Base-by-base conservation (phyloP, 2,797 vertebrate species). In the Bovichtus variegatus region DNA sequence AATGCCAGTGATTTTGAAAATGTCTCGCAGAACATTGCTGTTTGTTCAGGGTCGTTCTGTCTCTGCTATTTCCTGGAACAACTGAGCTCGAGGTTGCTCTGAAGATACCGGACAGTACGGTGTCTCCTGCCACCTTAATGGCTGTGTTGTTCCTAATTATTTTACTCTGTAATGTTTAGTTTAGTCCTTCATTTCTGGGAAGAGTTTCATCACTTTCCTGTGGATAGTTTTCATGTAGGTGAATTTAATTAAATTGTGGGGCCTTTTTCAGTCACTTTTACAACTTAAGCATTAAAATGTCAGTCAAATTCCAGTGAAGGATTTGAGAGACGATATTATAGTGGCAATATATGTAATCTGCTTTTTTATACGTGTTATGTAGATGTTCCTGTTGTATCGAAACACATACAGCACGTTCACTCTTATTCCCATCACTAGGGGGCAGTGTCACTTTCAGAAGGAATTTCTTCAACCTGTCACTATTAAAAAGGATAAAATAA, bases 361-460 rank as follows among this genome's bases (percentile, higher is more conserved):
- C 25, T 51, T 11, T 34, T 59, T 60, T 38, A 11, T 54, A 23
- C 53, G 9, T 66, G 27, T 25, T 38, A 1, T 54, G 0, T 59
- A 34, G 13, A 77, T 43, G 6, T 9, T n/a, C 29, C n/a, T 59
- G 7, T 46, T 50, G 0, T 36, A 36, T 41, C 57, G 44, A 9
- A 60, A 8, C 19, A 12, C 3, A 27, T 41, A 47, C 13, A 16
- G 3, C n/a, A n/a, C n/a, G n/a, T 46, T 2, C 31, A 19, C 31
- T 49, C 29, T 61, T 1, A 54, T 77, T 51, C 27, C 57, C 9
- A 46, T 34, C 84, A 82, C 74, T 76, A 88, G 84, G 62, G 75
- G 91, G 84, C 87, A 86, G 71, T 81, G 61, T 72, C 43, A 78
- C 11, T 70, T 74, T 53, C 49, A 53, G 10, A 54, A 11, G 50